phyloP scores from a whole-genome alignment of 2,797 vertebrate species.

The Odontamblyopus lacepedii region DNA sequence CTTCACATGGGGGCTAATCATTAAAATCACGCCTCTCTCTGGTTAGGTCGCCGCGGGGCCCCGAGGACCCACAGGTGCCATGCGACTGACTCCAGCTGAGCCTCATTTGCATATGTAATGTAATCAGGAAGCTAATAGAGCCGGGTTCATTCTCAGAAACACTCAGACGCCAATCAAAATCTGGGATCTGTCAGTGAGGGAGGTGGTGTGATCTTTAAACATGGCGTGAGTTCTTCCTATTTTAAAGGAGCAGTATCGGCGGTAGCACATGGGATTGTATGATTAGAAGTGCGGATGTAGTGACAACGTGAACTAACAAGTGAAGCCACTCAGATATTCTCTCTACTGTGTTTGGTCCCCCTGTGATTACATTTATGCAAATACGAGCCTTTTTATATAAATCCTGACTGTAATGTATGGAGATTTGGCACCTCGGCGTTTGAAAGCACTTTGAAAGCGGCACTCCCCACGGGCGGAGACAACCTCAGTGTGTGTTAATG shows the following conservation, averaged over 20 bases:
- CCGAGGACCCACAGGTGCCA: constrained; percentile 62
- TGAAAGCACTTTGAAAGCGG: constrained; percentile 70
- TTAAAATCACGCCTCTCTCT: constrained; percentile 43
- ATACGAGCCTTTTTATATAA: constrained; percentile 71
- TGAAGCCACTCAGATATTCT: constrained; percentile 51
- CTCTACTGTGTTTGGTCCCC: constrained; percentile 53
- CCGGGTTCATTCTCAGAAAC: constrained; percentile 30
- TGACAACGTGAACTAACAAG: constrained; percentile 40
- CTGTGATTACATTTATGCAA: constrained; percentile 72
- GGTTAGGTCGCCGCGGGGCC: constrained; percentile 39
- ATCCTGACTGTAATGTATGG: constrained; percentile 74
- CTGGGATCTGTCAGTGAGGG: constrained; percentile 5
- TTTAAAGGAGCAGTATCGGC: neutral
- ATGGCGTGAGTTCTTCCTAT: constrained; percentile 6
- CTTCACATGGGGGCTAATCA: constrained; percentile 34
- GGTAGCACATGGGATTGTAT: neutral
- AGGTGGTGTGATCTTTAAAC: neutral
- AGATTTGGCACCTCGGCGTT: constrained; percentile 65
- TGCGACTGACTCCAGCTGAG: constrained; percentile 59
- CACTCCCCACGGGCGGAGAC: constrained; percentile 53
- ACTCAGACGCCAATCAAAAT: constrained; percentile 40
- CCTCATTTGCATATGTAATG: constrained; percentile 67
- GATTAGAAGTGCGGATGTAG: neutral
- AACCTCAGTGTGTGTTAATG: constrained; percentile 56
- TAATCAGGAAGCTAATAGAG: constrained; percentile 59